These are phyloP conservation scores for Halcyon malimbica DNA, from an alignment of 2,113 vertebrate genomes.

Conservation along the genomic window DNA sequence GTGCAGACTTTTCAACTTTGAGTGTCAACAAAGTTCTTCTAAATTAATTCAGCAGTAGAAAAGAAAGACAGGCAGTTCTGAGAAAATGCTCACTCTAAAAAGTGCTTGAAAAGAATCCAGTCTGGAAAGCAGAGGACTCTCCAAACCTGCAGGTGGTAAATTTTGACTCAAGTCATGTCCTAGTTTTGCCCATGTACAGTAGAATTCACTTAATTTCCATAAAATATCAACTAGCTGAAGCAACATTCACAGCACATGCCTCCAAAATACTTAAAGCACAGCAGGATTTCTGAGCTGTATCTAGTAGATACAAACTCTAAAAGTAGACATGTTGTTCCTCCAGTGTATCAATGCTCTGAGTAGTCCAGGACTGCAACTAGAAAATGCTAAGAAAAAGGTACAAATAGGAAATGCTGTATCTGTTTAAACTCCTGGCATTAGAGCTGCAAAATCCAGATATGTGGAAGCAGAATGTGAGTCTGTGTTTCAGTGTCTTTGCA, in stretches of 20 bases:
- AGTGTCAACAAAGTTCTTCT: conserved; percentile 66
- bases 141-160: neutral
- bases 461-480: neutral
- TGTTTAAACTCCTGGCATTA: conserved; percentile 6
- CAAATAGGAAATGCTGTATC: conserved; percentile 10
- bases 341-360: neutral
- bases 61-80: neutral
- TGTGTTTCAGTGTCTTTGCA: conserved; percentile 14
- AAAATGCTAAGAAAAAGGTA: neutral
- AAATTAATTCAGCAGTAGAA: conserved; percentile 57
- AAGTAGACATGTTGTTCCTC: neutral
- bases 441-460: neutral
- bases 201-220: neutral
- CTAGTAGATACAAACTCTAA: neutral
- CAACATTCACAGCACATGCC: neutral
- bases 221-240: neutral
- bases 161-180: neutral
- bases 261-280: neutral
- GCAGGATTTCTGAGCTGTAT: neutral
- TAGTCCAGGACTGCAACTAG: neutral
- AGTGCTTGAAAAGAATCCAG: conserved; percentile 10
- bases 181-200: neutral
- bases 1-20: conserved; percentile 29
- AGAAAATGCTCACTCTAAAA: conserved; percentile 43
- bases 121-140: conserved; percentile 7